Evolutionary conservation across 2,888 invertebrate species (phyloP), one percentile per base, ranked within the genome.

Genomic region (Lacanobia oleracea): DNA sequence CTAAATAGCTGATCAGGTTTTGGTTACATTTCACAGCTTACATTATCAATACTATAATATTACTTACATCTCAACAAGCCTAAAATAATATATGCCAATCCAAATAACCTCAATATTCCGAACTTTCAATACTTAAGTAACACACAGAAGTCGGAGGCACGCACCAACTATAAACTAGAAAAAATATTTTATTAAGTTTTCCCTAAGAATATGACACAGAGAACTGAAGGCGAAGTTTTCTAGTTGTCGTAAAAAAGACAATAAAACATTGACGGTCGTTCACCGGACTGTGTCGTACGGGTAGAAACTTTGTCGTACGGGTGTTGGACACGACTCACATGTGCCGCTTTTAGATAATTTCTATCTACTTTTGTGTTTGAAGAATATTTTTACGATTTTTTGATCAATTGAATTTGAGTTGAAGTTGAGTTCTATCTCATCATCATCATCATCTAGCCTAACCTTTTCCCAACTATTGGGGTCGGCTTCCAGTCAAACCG

Each of bases 191-290:
- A 86, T 86, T 79, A 78, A 85, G 76, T 86, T 86, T 84, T 64
- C 75, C 65, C 72, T 67, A 75, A 86, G 86, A 84, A 86, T 86
- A 85, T 86, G 86, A 86, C 84, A 81, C 79, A 86, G 78, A 83
- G 83, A 78, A 85, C 59, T 77, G 56, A 75, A 72, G 82, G 54
- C 27, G 57, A 53, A 83, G 79, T 83, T 84, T 84, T 79, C 84
- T 81, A 86, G 77, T 76, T 84, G 75, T 83, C 86, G 79, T 85
- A 85, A 85, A 85, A 85, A 85, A 77, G 75, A 84, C 83, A 86
- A 86, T 86, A 86, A 83, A 85, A 81, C 74, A 84, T 79, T 73
- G 82, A 67, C 67, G 71, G 65, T 77, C 81, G 74, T 82, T 82
- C 79, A 79, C 84, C 75, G 75, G 78, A 72, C 78, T 60, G 45